Base-by-base conservation (phyloP, 2,888 invertebrate genomes). In the Hypomecis atomaria region DNA sequence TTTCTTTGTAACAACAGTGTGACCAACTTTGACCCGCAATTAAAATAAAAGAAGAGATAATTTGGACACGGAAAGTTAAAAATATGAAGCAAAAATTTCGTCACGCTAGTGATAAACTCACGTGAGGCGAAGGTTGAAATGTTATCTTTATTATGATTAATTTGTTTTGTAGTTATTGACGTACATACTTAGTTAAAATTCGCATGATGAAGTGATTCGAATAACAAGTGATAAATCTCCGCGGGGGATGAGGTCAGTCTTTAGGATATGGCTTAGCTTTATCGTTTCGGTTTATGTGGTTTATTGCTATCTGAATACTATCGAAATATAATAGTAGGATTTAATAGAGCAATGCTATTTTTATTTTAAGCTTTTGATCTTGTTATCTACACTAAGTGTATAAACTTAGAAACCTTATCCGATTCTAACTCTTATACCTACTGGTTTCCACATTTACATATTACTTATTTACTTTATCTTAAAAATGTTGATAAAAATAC, bases 231-330 rank as follows among this genome's bases (percentile, higher is more conserved):
- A 48, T 55, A 50, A 56, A 49, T 38, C 48, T 50, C 38, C 38
- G 44, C 49, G 23, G 55, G 61, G 54, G 49, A 23, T 44, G 37
- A 55, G 6, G 49, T 55, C n/a, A 58, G 36, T 52, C 23, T 13
- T 37, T 38, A 43, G 52, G 44, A 8, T 11, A 36, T 3, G 23
- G 23, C 13, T 44, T 6, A n/a, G 23, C 13, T 37, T 13, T 44
- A 52, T 40, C 37, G 23, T 23, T 23, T 23, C 23, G 23, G 23
- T 3, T 23, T 23, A 23, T 23, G 23, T 23, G 23, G 1, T 23
- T 23, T 2, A 23, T 23, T 23, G 1, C 1, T 23, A 23, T 23
- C 23, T 23, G 23, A 23, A 23, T 23, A 3, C 3, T 23, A 23
- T 1, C 23, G 23, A 23, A 23, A 23, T 23, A 23, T 23, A 23